Evolutionary conservation across 2,888 invertebrate species (phyloP).

Genomic region (Trypoxylon attenuatum): DNA sequence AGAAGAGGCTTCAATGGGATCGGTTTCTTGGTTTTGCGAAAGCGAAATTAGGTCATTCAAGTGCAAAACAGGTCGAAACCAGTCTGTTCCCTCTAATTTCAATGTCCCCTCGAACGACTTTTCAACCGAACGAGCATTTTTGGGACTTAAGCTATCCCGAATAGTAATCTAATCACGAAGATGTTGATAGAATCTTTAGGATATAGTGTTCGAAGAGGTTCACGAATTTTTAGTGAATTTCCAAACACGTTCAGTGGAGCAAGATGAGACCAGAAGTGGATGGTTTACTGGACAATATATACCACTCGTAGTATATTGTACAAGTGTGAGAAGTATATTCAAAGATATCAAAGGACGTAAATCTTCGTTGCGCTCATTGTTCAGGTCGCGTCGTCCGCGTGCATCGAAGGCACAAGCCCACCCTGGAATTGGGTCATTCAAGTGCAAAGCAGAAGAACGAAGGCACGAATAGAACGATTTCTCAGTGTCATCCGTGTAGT

Average conservation of each 20-base stretch:
- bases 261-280: no score
- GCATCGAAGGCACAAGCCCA: slow-evolving; percentile 6
- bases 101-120: slow-evolving; percentile 12
- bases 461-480: slow-evolving; percentile 25
- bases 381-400: not conserved
- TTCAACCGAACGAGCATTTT: not conserved
- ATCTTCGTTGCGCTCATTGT: slow-evolving; percentile 49
- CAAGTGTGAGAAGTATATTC: not conserved
- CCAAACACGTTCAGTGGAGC: no score
- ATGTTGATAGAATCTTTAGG: no score
- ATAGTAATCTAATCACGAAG: no score
- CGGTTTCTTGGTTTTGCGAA: slow-evolving; percentile 22
- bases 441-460: slow-evolving; percentile 57
- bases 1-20: slow-evolving; percentile 26
- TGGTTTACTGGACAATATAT: no score
- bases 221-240: no score
- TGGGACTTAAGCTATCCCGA: no score
- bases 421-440: slow-evolving; percentile 60
- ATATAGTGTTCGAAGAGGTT: no score
- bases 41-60: slow-evolving; percentile 59
- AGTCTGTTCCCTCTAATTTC: slow-evolving; percentile 15
- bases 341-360: slow-evolving; percentile 25
- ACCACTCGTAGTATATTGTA: no score
- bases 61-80: slow-evolving; percentile 58
- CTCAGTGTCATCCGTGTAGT: slow-evolving; percentile 31